A percentile compares a stretch with the other conserved stretches of the same genome.
Evolutionary conservation across 2,113 vertebrate genomes (phyloP).

Genomic region (Scatophagus argus): DNA sequence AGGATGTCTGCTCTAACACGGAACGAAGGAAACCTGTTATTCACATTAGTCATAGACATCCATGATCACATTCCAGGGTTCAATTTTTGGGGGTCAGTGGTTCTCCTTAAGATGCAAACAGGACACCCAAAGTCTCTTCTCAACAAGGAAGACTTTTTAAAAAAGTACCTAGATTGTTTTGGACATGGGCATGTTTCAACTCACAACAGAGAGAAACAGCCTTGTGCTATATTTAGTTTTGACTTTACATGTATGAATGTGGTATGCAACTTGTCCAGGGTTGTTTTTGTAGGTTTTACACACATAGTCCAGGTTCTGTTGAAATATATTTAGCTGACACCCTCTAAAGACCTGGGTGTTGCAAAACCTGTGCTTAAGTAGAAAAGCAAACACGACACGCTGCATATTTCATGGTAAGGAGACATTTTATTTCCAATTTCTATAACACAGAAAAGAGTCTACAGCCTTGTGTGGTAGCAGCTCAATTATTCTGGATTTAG

Average conservation of each 20-base stretch:
- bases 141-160: slow-evolving; percentile 30
- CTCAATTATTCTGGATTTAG: not conserved
- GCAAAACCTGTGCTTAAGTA: slow-evolving; percentile 8
- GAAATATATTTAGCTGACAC: slow-evolving; percentile 37
- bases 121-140: slow-evolving; percentile 3
- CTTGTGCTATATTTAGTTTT: slow-evolving; percentile 46
- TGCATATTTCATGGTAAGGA: not conserved
- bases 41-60: slow-evolving; percentile 44
- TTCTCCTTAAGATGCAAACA: slow-evolving; percentile 35
- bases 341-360: slow-evolving; percentile 12
- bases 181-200: slow-evolving; percentile 38
- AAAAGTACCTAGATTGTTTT: slow-evolving; percentile 53
- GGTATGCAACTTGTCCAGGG: slow-evolving; percentile 21
- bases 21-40: slow-evolving; percentile 57
- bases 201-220: slow-evolving; percentile 47
- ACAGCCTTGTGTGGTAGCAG: not conserved
- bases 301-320: slow-evolving; percentile 41
- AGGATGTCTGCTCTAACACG: slow-evolving; percentile 31
- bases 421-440: not conserved
- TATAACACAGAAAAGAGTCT: not conserved
- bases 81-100: slow-evolving; percentile 1
- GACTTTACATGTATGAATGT: slow-evolving; percentile 28
- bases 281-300: slow-evolving; percentile 51
- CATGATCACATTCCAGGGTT: slow-evolving; percentile 11
- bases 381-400: slow-evolving; percentile 33